Percentiles rank a stretch among this genome's conserved stretches.
These are phyloP conservation scores for Neodiprion lecontei DNA, from an alignment of 1,140 invertebrate species.

Conservation along the genomic window DNA sequence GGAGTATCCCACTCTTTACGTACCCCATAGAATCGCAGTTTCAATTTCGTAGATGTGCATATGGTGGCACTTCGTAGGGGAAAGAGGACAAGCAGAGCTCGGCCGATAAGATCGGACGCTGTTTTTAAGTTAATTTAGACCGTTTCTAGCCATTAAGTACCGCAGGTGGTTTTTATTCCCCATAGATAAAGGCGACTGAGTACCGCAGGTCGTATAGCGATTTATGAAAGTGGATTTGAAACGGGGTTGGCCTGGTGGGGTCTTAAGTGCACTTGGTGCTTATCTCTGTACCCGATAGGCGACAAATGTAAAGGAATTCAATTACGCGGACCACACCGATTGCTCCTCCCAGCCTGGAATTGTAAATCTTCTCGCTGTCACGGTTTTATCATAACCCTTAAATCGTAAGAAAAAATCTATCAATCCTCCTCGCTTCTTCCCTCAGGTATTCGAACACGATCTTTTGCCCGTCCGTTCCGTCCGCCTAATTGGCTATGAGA, in stretches of 20 bases:
- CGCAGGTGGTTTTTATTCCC: neutral
- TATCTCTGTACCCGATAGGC: neutral
- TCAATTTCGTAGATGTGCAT: neutral
- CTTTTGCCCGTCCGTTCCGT: too few species aligned
- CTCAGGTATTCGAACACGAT: too few species aligned
- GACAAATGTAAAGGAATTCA: conserved; percentile 3
- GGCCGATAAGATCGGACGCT: neutral
- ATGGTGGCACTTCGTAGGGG: too few species aligned
- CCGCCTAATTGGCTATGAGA: too few species aligned
- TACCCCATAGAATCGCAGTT: neutral
- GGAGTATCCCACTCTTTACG: neutral
- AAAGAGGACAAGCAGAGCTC: too few species aligned
- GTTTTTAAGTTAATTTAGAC: conserved; percentile 6
- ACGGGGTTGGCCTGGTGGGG: neutral
- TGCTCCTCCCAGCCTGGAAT: neutral
- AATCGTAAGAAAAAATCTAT: neutral
- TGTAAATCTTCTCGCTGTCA: neutral
- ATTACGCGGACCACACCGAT: neutral
- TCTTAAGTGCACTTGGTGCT: neutral
- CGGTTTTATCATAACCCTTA: neutral
- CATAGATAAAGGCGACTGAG: neutral
- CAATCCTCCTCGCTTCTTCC: too few species aligned
- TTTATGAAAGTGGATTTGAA: conserved; percentile 1
- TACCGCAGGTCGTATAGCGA: neutral
- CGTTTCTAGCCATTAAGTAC: conserved; percentile 2